Percentiles rank a stretch among this genome's conserved stretches.
phyloP scores from a whole-genome alignment of 2,888 invertebrate species.

The Galeopsomyia nigrocyanea region DNA sequence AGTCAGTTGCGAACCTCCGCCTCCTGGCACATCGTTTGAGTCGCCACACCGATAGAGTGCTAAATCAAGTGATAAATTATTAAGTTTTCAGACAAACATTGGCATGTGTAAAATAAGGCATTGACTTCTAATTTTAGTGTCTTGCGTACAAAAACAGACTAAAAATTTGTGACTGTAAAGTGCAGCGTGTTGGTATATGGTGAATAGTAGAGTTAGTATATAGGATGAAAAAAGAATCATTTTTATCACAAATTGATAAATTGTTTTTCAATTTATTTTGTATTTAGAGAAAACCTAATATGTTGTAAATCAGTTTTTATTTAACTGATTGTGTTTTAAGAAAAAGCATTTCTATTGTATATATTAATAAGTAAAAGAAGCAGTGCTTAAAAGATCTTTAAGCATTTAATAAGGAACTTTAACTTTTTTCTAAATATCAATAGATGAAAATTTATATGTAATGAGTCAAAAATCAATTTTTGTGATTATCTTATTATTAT shows the following conservation, averaged over 20 bases:
- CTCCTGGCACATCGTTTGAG: constrained; percentile 38
- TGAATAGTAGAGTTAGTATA: constrained; percentile 33
- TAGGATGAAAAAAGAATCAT: constrained; percentile 32
- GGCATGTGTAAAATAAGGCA: constrained; percentile 42
- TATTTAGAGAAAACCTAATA: constrained; percentile 22
- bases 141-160: constrained; percentile 34
- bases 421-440: constrained; percentile 32
- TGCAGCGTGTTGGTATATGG: constrained; percentile 33
- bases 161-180: constrained; percentile 38
- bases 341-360: constrained; percentile 43
- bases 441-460: constrained; percentile 24
- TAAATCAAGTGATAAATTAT: constrained; percentile 19
- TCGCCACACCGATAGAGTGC: constrained; percentile 41
- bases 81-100: constrained; percentile 21
- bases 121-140: constrained; percentile 35
- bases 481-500: background rate
- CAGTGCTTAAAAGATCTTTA: constrained; percentile 16
- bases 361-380: constrained; percentile 22
- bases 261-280: constrained; percentile 30
- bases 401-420: constrained; percentile 27
- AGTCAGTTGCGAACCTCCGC: constrained; percentile 36
- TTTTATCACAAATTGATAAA: constrained; percentile 29
- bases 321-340: constrained; percentile 17
- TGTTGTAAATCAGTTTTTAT: constrained; percentile 18
- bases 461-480: constrained; percentile 8